Percentiles rank a stretch among this genome's conserved stretches.
Evolutionary conservation across 2,113 vertebrate genomes (phyloP).

Genomic region (Sialia sialis): DNA sequence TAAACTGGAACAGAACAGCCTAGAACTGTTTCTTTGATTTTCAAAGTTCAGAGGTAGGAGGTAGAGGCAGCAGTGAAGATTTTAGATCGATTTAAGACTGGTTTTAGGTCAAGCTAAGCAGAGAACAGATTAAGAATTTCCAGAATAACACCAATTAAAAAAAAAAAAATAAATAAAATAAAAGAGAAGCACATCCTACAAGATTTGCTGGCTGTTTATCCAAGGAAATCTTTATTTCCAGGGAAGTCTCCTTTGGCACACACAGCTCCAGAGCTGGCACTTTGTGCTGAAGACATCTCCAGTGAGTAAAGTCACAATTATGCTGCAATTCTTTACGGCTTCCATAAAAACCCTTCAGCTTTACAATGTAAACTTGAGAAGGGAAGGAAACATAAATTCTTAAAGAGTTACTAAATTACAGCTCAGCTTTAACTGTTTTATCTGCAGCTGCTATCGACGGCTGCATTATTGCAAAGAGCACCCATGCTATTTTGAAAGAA

Average conservation of each 20-base stretch:
- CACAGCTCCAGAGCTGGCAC: background rate
- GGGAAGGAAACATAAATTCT: background rate
- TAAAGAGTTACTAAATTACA: conserved; percentile 20
- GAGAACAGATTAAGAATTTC: background rate
- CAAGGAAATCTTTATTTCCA: background rate
- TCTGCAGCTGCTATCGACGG: background rate
- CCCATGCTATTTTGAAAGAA: conserved; percentile 10
- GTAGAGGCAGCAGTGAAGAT: background rate
- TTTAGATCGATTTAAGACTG: background rate
- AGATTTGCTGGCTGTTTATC: background rate
- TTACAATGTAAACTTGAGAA: background rate
- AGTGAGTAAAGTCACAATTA: background rate
- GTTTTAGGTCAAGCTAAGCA: background rate
- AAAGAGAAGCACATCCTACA: background rate
- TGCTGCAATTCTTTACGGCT: conserved; percentile 5
- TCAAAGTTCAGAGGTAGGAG: background rate
- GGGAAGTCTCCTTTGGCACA: background rate
- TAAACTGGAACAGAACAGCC: background rate
- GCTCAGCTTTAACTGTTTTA: background rate
- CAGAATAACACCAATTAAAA: background rate
- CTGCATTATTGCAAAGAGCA: background rate
- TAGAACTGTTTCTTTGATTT: background rate
- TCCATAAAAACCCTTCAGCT: conserved; percentile 9
- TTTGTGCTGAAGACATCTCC: background rate
- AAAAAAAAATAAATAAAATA: too few species aligned